Evolutionary conservation across 2,888 invertebrate species (phyloP).

Genomic region (Alentia gelatinosa): DNA sequence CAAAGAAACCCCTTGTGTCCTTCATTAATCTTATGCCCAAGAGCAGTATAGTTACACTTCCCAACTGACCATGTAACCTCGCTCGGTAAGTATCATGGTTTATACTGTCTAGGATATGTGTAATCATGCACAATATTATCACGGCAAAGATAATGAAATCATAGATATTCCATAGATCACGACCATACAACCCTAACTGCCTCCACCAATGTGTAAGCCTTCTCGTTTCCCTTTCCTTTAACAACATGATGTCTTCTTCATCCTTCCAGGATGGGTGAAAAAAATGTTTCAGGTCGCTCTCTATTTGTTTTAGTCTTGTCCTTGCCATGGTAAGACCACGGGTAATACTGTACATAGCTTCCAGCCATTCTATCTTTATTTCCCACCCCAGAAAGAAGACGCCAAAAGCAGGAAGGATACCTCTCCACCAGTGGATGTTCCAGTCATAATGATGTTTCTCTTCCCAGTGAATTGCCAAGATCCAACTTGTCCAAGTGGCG

Average conservation of each 20-base stretch:
- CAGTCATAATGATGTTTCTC: neutral
- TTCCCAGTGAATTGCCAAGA: conserved; percentile 3
- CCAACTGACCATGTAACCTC: neutral
- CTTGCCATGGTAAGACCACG: neutral
- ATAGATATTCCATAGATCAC: neutral
- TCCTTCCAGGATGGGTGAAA: neutral
- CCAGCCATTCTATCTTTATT: neutral
- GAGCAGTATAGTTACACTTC: neutral
- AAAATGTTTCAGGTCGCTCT: neutral
- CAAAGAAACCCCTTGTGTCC: neutral
- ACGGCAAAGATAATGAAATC: conserved; percentile 9
- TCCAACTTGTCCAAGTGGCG: neutral
- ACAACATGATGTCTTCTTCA: neutral
- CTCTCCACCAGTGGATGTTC: neutral
- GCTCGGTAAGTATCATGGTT: neutral
- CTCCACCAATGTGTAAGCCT: neutral
- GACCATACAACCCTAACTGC: neutral
- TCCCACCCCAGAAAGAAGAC: neutral
- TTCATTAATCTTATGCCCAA: conserved; percentile 4
- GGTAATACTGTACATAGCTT: neutral
- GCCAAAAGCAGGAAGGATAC: neutral
- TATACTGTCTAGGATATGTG: neutral
- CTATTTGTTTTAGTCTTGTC: neutral
- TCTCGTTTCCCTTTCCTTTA: neutral
- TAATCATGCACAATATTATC: neutral